Percentiles rank a stretch among this genome's conserved stretches.
Conservation (phyloP, 2,888 invertebrate genomes). For the Dascillus cervinus region DNA sequence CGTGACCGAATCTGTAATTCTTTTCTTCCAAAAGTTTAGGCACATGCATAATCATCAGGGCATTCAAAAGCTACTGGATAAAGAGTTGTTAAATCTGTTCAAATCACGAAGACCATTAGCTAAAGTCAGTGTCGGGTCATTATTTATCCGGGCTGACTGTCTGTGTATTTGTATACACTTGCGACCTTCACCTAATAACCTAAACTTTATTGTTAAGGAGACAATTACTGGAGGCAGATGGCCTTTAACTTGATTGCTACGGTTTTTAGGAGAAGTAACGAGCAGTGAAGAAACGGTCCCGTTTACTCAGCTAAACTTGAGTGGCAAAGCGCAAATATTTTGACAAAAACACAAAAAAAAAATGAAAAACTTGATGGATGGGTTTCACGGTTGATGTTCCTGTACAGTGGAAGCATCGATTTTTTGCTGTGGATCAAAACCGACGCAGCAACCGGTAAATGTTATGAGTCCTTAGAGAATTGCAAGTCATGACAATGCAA, state of each 20-base stretch:
- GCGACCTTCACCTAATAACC: conserved; percentile 26
- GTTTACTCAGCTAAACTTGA: too few relatives aligned
- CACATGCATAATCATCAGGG: not conserved
- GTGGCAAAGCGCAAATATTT: too few relatives aligned
- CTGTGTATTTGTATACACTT: conserved; percentile 15
- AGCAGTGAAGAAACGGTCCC: too few relatives aligned
- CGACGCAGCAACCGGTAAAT: conserved; percentile 13
- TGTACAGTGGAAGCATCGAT: too few relatives aligned
- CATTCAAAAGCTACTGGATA: conserved; percentile 3
- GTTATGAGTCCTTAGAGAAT: conserved; percentile 14
- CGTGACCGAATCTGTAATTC: too few relatives aligned
- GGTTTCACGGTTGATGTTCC: too few relatives aligned
- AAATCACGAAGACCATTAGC: conserved; percentile 31
- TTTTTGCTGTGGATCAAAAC: conserved; percentile 8
- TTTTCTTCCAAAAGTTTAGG: too few relatives aligned
- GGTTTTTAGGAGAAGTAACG: too few relatives aligned
- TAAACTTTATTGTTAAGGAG: conserved; percentile 3
- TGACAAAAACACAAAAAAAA: too few relatives aligned
- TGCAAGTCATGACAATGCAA: conserved; percentile 17
- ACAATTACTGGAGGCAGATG: not conserved
- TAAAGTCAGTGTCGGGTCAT: conserved; percentile 25
- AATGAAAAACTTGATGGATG: too few relatives aligned
- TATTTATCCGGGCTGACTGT: conserved; percentile 24
- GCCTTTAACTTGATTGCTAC: not conserved
- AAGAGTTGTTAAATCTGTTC: conserved; percentile 18